A percentile compares a stretch with the other conserved stretches of the same genome.
phyloP scores from a whole-genome alignment of 2,797 vertebrate species.

The Sciurus carolinensis region DNA sequence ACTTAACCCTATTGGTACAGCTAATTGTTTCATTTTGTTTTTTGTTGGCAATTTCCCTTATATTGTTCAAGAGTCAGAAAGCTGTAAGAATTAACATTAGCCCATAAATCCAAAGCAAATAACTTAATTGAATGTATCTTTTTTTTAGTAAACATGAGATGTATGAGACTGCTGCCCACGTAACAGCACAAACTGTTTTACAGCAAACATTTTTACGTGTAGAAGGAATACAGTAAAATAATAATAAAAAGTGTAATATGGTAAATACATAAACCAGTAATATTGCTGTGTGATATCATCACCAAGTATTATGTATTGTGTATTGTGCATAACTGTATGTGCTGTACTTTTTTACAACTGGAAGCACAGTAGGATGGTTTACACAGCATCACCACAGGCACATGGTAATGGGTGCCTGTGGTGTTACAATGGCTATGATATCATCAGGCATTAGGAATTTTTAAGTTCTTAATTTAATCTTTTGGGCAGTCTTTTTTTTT shows the following conservation, averaged over 20 bases:
- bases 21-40: not conserved
- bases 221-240: not conserved
- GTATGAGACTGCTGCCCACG: not conserved
- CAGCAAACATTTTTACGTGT: not conserved
- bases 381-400: not conserved
- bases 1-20: not conserved
- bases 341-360: no score
- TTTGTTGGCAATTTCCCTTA: not conserved
- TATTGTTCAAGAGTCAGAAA: not conserved
- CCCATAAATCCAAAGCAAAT: not conserved
- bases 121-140: slow-evolving; percentile 3
- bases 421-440: not conserved
- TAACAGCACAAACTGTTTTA: not conserved
- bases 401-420: no score
- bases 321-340: no score
- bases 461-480: no score
- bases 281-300: no score
- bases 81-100: slow-evolving; percentile 9
- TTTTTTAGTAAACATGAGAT: not conserved
- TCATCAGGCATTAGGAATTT: not conserved
- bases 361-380: no score
- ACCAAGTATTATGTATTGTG: not conserved
- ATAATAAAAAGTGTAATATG: no score
- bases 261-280: not conserved
- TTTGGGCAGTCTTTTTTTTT: no score